phyloP scores from a whole-genome alignment of 2,113 vertebrate species.

The Oryzias javanicus region DNA sequence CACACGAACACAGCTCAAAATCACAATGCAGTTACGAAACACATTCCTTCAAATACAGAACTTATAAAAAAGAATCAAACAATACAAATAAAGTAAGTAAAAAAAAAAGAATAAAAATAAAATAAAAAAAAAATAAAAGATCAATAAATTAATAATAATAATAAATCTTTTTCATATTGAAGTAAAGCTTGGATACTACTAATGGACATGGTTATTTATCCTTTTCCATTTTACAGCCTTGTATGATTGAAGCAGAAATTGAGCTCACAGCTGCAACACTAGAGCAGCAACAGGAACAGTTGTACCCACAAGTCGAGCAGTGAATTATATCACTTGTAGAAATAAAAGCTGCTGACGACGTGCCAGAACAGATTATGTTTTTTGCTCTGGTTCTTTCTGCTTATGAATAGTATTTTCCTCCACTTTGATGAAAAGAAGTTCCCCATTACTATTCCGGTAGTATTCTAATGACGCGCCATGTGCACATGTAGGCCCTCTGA shows the following conservation, averaged over 20 bases:
- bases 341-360: slow-evolving; percentile 32
- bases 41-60: too few relatives aligned
- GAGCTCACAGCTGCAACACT: not conserved
- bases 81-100: too few relatives aligned
- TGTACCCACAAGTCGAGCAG: slow-evolving; percentile 1
- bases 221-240: not conserved
- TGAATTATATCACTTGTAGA: slow-evolving; percentile 34
- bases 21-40: too few relatives aligned
- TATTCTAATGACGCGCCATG: slow-evolving; percentile 34
- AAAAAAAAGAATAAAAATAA: too few relatives aligned
- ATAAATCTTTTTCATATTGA: slow-evolving; percentile 1
- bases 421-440: slow-evolving; percentile 30
- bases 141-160: too few relatives aligned
- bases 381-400: slow-evolving; percentile 16
- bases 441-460: slow-evolving; percentile 35
- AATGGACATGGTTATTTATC: not conserved
- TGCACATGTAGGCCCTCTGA: slow-evolving; percentile 14
- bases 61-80: too few relatives aligned
- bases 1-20: too few relatives aligned
- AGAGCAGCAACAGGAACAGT: not conserved
- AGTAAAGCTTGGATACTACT: not conserved
- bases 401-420: slow-evolving; percentile 21
- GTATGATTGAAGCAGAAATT: not conserved
- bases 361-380: slow-evolving; percentile 46
- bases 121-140: too few relatives aligned